Evolutionary conservation across 2,797 vertebrate genomes (phyloP).

Genomic region (Molossus molossus): DNA sequence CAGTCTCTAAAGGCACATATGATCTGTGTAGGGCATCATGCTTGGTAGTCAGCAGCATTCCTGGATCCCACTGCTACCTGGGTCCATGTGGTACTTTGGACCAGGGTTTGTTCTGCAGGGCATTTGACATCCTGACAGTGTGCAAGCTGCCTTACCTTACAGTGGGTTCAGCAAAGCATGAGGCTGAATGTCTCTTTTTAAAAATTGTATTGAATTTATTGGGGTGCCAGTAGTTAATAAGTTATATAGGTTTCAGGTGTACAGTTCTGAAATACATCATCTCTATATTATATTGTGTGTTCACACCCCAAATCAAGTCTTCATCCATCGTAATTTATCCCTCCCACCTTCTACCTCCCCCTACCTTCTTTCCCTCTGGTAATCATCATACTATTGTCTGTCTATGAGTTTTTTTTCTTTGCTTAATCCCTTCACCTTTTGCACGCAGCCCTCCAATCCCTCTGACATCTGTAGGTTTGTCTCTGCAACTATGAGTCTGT

Average conservation of each 20-base stretch:
- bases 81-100: background rate
- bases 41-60: background rate
- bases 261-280: background rate
- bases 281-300: background rate
- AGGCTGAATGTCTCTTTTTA: constrained; percentile 11
- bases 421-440: background rate
- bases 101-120: background rate
- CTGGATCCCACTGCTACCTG: background rate
- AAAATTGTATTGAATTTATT: no score
- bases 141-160: background rate
- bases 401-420: background rate
- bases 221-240: background rate
- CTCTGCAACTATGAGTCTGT: background rate
- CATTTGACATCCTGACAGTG: background rate
- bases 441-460: background rate
- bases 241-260: background rate
- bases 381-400: background rate
- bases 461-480: background rate
- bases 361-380: background rate
- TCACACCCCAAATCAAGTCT: background rate
- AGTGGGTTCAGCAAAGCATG: constrained; percentile 1
- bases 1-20: background rate
- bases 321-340: background rate
- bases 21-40: background rate
- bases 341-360: background rate